Base-by-base conservation (phyloP, 92 coral and sea anemone species). In the Actinernus sp. region DNA sequence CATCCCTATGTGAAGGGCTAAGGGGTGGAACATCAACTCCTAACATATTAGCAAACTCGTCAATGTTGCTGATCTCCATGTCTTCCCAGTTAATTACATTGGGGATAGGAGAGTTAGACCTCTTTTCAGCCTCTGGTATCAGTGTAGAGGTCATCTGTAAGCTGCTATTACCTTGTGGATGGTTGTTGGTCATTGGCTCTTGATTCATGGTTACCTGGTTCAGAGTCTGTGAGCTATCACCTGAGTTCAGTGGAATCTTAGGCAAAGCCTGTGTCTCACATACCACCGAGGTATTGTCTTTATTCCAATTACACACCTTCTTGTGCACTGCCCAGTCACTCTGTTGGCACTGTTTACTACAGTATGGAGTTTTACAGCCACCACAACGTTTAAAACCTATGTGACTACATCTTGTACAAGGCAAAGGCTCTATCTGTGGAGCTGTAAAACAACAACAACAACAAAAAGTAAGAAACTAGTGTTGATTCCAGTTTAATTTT, bases 271-370 rank as follows among this genome's bases (percentile, higher is more conserved):
- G n/a, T n/a, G n/a, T n/a, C n/a, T n/a, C n/a, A n/a, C n/a, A n/a
- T n/a, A n/a, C n/a, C 6, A 23, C 22, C 4, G n/a, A 20, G 2
- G 39, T 32, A 19, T n/a, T 22, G 12, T 37, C 11, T 53, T 36
- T 63, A 51, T 57, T 73, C 78, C 73, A 82, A 45, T 19, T 68
- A 44, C 96, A 89, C 1, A 48, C 11, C 23, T 30, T 74, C 61
- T 91, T 94, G 68, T 94, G 98, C 26, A 76, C 62, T 1, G 84
- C 60, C 87, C 97, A 84, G 77, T 94, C 92, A 16, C 72, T 58
- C 31, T 72, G 79, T 65, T 94, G 98, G 43, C 98, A 94, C 9
- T 82, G 81, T n/a, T 78, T 80, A 46, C 98, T 87, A 68, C 98
- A 94, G 58, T 94, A 94, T 13, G 92, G 98, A 2, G 63, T 65